A percentile compares a stretch with the other conserved stretches of the same genome.
phyloP scores from a whole-genome alignment of 2,113 vertebrate genomes.

The Odocoileus hemionus region DNA sequence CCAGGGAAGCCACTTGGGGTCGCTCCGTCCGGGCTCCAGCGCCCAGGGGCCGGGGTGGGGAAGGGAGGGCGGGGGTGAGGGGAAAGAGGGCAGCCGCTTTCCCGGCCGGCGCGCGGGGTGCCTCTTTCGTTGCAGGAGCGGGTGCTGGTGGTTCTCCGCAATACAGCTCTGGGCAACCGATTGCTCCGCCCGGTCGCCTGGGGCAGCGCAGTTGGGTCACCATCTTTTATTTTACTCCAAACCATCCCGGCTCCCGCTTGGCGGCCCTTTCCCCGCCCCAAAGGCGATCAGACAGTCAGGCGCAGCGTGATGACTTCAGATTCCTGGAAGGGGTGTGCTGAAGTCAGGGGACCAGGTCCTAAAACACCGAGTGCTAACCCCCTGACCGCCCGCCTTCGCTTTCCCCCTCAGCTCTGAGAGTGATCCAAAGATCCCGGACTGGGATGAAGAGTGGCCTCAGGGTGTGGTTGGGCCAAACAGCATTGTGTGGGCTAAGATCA shows the following conservation, averaged over 20 bases:
- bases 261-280: accelerated
- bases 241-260: too few relatives aligned
- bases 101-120: accelerated
- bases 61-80: not conserved
- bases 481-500: not conserved
- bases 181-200: too few relatives aligned
- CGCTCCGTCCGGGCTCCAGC: not conserved
- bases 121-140: not conserved
- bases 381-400: not conserved
- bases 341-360: not conserved
- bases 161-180: not conserved
- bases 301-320: not conserved
- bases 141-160: not conserved
- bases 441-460: not conserved
- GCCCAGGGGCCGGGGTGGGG: not conserved
- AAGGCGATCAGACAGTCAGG: too few relatives aligned
- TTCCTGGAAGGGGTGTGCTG: not conserved
- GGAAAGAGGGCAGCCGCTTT: accelerated
- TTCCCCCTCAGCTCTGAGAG: not conserved
- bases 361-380: not conserved
- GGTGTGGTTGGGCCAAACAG: not conserved
- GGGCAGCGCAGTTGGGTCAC: not conserved
- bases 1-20: not conserved
- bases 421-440: not conserved
- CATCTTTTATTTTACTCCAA: not conserved